Evolutionary conservation across 2,797 vertebrate genomes (phyloP), one percentile per base, ranked within the genome.

Genomic region (Sebastes matsubarae): DNA sequence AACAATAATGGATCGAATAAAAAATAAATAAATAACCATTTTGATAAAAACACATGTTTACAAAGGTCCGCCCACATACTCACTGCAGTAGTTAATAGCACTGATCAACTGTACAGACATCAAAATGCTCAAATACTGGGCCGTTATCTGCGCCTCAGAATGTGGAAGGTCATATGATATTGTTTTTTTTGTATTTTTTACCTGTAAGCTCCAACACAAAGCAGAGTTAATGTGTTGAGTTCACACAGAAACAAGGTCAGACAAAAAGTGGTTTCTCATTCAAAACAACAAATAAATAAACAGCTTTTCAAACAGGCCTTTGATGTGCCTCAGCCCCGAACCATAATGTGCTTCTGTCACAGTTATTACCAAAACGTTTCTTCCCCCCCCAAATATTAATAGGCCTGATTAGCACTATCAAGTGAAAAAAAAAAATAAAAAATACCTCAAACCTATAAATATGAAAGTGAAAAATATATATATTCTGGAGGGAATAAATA

Each of bases 211-310:
- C 36, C 59, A 81, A 83, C 80, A 88, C 67, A 88, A 86, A 87
- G 77, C 75, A 60, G 68, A 88, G 85, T 88, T 92, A 84, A 88
- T 84, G 84, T 75, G 75, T 80, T 82, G 75, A 80, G 79, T 87
- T 88, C 80, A 83, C 55, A 65, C 74, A 75, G 81, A 90, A 89
- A 86, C 85, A 85, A 89, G 90, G 88, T 91, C 88, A 80, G 66
- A 73, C 34, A 27, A 74, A 88, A 86, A 81, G 57, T 63, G 75
- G 18, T 73, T 75, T 85, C 65, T 81, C 8, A 32, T 70, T 87
- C 74, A 81, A 84, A 88, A 84, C 76, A 87, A 76, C 85, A 91
- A 91, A 89, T 78, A 86, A 83, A 91, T 83, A 92, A 91, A 90
- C 86, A 82, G 71, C 69, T 83, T 86, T 86, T 80, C 72, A 78